Evolutionary conservation across 1,140 invertebrate genomes (phyloP), one percentile per base, ranked within the genome.

Genomic region (Pararge aegeria): DNA sequence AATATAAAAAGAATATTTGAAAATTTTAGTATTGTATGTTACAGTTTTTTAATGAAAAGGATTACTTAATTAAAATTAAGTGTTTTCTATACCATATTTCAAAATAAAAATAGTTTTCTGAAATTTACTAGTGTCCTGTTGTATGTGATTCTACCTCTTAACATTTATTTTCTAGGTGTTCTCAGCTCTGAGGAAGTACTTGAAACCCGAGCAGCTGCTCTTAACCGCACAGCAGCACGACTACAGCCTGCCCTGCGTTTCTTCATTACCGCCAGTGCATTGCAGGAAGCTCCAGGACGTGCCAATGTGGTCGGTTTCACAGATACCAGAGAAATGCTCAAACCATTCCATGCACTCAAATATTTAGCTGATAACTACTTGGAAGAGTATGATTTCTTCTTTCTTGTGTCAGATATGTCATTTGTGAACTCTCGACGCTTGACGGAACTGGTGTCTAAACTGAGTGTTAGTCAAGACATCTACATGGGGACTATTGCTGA

Each of bases 341-440:
- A 94, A 70, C 94, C 95, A 1, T 96, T 96, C 82, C 95, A 97
- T 75, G 92, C 96, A 3, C 90, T 99, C 19, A 97, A 97, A 79
- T 98, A 98, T 74, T 93, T 98, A 5, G 93, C 93, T 13, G 96
- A 98, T 61, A 96, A 97, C 78, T 97, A 96, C 87, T 80, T 96
- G 7, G 94, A 97, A 53, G 95, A 95, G 61, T 98, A 94, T 89
- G 96, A 98, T 87, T 98, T 95, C 83, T 98, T 97, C 85, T 95
- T 97, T 75, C 90, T 99, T 20, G 92, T 95, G 1, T 94, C 95
- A 20, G 97, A 98, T 86, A 92, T 92, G 9, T 66, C 69, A 1
- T 75, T 66, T 93, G 46, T 95, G 91, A 78, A 95, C 38, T 57
- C 94, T 44, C 94, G 93, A 94, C 75, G 95, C 92, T 50, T 93